Conservation (phyloP, 2,797 vertebrate species). For the Microchirus variegatus region DNA sequence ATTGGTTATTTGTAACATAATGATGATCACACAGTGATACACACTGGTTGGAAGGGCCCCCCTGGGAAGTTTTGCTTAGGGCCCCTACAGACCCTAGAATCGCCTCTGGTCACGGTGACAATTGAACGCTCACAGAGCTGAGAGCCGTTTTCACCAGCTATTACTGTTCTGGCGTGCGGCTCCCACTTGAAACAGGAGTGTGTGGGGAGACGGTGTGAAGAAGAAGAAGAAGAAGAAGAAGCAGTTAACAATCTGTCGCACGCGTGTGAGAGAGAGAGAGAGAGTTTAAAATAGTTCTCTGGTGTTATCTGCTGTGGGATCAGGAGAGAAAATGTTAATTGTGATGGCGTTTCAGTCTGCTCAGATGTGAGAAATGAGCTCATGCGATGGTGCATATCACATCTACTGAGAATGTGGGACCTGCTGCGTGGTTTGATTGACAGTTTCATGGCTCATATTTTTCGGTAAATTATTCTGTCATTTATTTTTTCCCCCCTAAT, state of each 20-base stretch:
- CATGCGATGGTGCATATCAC: not conserved
- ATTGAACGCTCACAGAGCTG: conserved; percentile 63
- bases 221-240: too few relatives aligned
- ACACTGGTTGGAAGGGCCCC: too few relatives aligned
- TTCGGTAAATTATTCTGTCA: too few relatives aligned
- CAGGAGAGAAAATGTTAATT: conserved; percentile 14
- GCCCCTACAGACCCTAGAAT: too few relatives aligned
- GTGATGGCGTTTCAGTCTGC: conserved; percentile 1
- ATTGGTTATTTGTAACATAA: too few relatives aligned
- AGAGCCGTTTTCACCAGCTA: conserved; percentile 51
- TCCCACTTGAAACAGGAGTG: conserved; percentile 62
- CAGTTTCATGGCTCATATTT: too few relatives aligned
- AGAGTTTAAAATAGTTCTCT: conserved; percentile 67
- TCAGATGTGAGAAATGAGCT: not conserved
- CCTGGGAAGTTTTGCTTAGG: too few relatives aligned
- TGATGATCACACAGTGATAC: too few relatives aligned
- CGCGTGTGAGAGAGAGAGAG: conserved; percentile 30
- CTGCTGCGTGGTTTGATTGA: too few relatives aligned
- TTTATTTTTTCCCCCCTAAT: too few relatives aligned
- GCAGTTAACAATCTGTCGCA: conserved; percentile 70
- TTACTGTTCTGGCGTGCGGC: conserved; percentile 53
- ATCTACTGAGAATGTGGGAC: too few relatives aligned
- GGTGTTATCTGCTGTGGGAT: conserved; percentile 52
- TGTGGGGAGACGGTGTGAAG: conserved; percentile 70
- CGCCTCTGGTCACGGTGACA: too few relatives aligned